Base-by-base conservation (phyloP, 53 echinoderm and acorn worm genomes). In the Paracentrotus lividus region DNA sequence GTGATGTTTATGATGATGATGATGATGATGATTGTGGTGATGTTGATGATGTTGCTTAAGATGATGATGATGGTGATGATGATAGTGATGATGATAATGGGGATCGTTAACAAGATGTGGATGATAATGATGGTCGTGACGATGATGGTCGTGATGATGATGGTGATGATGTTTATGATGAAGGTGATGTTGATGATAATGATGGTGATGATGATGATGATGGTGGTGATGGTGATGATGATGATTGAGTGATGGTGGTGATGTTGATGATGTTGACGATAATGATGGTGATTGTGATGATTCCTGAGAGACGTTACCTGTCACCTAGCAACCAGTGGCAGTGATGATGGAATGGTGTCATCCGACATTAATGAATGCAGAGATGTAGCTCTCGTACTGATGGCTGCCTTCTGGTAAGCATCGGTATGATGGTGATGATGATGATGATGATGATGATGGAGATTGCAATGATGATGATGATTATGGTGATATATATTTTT, bases 351-450 rank as follows among this genome's bases (percentile, higher is more conserved):
- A 27, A 85, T 43, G 75, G 67, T 94, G 1, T 90, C 97, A 13
- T 49, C 93, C 0, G 95, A 96, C 10, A 45, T 99, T 45, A 47
- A 94, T 45, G 88, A 95, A 18, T 84, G 96, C 9, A 95, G 96
- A 51, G 95, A 93, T 21, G 88, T 85, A n/a, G 78, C 94, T 0
- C 60, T 99, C 9, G 69, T 68, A 31, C 95, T 97, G 60, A 29
- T 99, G 31, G 88, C 88, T 53, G 96, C 93, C 9, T 94, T 97
- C 78, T 97, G 97, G 99, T 99, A 90, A 94, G 93, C 47, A 66
- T 8, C n/a, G n/a, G n/a, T n/a, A n/a, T n/a, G 57, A 20, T 57
- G 0, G 57, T 57, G 57, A 57, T 57, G 20, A 20, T 57, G 57
- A 13, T 57, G 20, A 20, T 57, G 20, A 57, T 57, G 57, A 14